A percentile compares a stretch with the other conserved stretches of the same genome.
Conservation (phyloP, 2,888 invertebrate genomes). For the Maniola hyperantus region DNA sequence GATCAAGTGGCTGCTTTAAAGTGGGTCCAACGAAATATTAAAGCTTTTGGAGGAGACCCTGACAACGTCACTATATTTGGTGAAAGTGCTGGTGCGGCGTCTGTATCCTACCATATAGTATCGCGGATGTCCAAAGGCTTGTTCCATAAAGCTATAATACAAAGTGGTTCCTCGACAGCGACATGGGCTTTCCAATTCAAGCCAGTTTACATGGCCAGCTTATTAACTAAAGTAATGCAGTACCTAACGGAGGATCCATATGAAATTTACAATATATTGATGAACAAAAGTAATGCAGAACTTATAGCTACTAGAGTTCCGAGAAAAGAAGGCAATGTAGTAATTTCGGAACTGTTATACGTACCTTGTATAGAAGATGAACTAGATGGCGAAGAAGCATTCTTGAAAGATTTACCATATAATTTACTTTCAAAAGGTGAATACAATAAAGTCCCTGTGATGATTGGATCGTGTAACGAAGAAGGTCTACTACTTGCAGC, state of each 20-base stretch:
- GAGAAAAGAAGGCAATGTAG: constrained; percentile 52
- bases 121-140: constrained; percentile 69
- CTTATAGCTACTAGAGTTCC: constrained; percentile 61
- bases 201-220: constrained; percentile 60
- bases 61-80: constrained; percentile 67
- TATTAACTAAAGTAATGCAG: constrained; percentile 61
- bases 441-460: constrained; percentile 65
- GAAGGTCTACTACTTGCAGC: constrained; percentile 61
- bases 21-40: constrained; percentile 64
- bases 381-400: constrained; percentile 64
- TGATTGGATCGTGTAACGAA: constrained; percentile 58
- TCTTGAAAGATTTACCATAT: constrained; percentile 60
- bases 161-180: constrained; percentile 66
- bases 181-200: constrained; percentile 65
- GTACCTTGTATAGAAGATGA: constrained; percentile 60
- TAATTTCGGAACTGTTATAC: constrained; percentile 59
- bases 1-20: constrained; percentile 66
- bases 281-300: constrained; percentile 57
- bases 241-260: constrained; percentile 55
- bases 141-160: constrained; percentile 67
- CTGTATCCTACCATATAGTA: constrained; percentile 63
- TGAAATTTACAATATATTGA: constrained; percentile 59
- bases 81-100: constrained; percentile 67
- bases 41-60: constrained; percentile 63
- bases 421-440: constrained; percentile 55